Evolutionary conservation across 1,140 invertebrate species (phyloP).

Genomic region (Brachionus sp.): DNA sequence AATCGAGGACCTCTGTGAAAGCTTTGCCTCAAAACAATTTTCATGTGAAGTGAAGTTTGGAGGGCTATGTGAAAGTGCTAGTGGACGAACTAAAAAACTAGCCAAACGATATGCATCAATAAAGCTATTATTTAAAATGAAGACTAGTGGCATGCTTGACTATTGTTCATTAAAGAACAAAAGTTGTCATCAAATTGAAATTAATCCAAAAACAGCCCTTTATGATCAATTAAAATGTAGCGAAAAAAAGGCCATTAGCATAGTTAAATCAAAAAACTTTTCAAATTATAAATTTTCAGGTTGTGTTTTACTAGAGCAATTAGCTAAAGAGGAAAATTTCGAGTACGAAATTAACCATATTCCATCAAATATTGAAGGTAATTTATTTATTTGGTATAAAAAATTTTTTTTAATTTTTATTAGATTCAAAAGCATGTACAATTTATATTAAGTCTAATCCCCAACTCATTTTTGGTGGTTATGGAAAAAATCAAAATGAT

Average conservation of each 20-base stretch:
- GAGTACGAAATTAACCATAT: background rate
- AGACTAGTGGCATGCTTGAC: background rate
- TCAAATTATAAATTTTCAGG: background rate
- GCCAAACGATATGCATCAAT: background rate
- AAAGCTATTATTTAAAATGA: background rate
- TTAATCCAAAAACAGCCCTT: background rate
- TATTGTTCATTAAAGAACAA: background rate
- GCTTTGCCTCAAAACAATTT: background rate
- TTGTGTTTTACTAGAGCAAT: background rate
- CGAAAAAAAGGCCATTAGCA: background rate
- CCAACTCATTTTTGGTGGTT: background rate
- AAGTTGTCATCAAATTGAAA: background rate
- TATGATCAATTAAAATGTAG: slow-evolving; percentile 9
- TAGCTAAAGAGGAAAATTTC: background rate
- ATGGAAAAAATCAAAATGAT: background rate
- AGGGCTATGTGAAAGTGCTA: background rate
- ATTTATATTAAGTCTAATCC: background rate
- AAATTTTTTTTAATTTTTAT: background rate
- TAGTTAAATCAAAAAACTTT: background rate
- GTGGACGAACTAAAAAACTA: background rate
- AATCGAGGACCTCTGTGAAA: background rate
- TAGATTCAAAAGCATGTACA: background rate
- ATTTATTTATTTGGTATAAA: background rate
- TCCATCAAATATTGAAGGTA: background rate
- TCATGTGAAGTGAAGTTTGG: background rate